These are phyloP conservation scores for Erpetoichthys calabaricus DNA, from an alignment of 2,797 vertebrate genomes.

Conservation along the genomic window DNA sequence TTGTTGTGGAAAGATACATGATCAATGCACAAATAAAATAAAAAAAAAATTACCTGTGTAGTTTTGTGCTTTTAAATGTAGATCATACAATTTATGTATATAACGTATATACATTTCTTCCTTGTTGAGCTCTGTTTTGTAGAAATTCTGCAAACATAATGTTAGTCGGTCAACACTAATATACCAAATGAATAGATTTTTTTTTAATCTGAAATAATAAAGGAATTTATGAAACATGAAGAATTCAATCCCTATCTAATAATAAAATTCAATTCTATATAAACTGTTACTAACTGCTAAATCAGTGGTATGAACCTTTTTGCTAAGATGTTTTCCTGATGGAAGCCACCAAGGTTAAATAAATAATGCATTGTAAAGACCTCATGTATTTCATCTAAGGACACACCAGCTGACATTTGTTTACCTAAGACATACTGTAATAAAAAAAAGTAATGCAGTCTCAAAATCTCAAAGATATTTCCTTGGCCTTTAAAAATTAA, in stretches of 20 bases:
- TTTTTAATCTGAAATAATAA: neutral
- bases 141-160: conserved; percentile 73
- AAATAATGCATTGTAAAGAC: no score
- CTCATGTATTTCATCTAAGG: no score
- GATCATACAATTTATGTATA: conserved; percentile 94
- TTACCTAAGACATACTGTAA: no score
- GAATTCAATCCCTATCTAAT: neutral
- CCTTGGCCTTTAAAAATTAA: no score
- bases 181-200: neutral
- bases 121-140: conserved; percentile 96
- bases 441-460: no score
- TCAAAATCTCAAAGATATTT: no score
- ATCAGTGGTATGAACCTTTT: no score
- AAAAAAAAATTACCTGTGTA: conserved; percentile 70
- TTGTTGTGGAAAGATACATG: no score
- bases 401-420: no score
- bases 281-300: neutral
- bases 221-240: neutral
- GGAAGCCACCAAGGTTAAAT: no score
- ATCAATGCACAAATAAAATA: neutral
- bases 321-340: no score
- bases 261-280: neutral
- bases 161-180: no score
- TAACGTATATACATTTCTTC: conserved; percentile 99
- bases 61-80: conserved; percentile 95